Evolutionary conservation across 2,113 vertebrate genomes (phyloP).

Genomic region (Athene noctua): DNA sequence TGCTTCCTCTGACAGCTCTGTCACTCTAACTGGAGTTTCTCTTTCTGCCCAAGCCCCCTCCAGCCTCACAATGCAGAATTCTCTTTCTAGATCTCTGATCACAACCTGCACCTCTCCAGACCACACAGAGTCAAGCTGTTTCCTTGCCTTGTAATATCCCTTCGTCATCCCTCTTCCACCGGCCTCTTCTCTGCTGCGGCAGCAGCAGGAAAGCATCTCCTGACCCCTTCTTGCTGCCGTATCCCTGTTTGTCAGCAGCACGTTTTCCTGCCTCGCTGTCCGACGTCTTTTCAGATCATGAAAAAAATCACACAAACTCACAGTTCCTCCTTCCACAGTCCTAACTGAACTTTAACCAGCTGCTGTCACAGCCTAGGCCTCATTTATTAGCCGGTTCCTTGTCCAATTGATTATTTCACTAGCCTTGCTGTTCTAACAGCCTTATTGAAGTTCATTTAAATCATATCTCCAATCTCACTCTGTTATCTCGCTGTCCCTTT

Average conservation of each 20-base stretch:
- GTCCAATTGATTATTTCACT: neutral
- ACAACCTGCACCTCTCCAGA: neutral
- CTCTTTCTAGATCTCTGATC: neutral
- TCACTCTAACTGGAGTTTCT: neutral
- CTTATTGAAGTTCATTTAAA: neutral
- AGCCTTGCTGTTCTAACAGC: neutral
- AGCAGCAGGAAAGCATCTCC: neutral
- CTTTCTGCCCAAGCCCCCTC: neutral
- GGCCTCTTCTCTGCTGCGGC: neutral
- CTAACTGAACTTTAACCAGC: neutral
- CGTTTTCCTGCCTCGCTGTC: neutral
- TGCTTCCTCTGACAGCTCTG: neutral
- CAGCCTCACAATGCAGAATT: accelerated
- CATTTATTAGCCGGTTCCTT: neutral
- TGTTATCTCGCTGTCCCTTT: neutral
- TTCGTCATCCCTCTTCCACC: accelerated
- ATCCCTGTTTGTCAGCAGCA: neutral
- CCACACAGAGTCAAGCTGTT: neutral
- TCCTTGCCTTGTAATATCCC: neutral
- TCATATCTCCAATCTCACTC: neutral
- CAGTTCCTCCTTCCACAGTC: neutral
- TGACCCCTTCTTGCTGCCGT: neutral
- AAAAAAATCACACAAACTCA: neutral
- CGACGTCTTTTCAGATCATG: neutral
- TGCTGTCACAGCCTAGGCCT: neutral